Evolutionary conservation across 2,797 vertebrate genomes (phyloP).

Genomic region (Chromis chromis): DNA sequence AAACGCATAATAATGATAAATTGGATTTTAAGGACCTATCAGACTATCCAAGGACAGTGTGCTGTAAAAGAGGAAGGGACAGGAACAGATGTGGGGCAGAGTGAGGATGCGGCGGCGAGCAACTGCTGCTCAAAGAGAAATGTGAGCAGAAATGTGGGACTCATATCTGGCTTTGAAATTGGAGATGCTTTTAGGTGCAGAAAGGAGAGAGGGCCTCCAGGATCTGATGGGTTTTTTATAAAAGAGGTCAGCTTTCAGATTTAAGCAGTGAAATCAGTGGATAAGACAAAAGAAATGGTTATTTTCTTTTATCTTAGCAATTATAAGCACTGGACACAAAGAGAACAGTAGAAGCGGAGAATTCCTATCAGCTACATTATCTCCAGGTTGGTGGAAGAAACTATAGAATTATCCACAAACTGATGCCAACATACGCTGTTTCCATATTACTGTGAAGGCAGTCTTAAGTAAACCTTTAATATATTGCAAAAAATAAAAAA

Average conservation of each 20-base stretch:
- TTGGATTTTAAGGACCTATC: constrained; percentile 60
- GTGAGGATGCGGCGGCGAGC: constrained; percentile 7
- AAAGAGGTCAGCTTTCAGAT: constrained; percentile 11
- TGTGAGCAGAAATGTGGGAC: constrained; percentile 35
- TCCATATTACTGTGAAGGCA: too few species aligned
- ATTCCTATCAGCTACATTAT: neutral
- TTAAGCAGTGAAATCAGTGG: constrained; percentile 11
- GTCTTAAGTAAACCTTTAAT: too few species aligned
- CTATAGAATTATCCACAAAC: neutral
- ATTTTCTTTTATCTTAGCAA: neutral
- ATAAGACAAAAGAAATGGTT: neutral
- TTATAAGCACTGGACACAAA: too few species aligned
- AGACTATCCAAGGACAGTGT: constrained; percentile 52
- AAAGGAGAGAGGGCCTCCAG: neutral
- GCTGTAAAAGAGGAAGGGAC: constrained; percentile 26
- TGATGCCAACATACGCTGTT: too few species aligned
- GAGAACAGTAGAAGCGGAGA: too few species aligned
- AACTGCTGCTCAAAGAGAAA: constrained; percentile 15
- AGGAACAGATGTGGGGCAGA: constrained; percentile 43
- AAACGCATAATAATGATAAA: constrained; percentile 61
- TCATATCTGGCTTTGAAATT: constrained; percentile 47
- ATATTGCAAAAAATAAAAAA: too few species aligned
- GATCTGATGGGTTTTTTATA: constrained; percentile 18
- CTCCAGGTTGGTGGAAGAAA: neutral
- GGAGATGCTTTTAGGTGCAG: constrained; percentile 29